Evolutionary conservation across 1,140 invertebrate species (phyloP).

Genomic region (Drosophila bocqueti): DNA sequence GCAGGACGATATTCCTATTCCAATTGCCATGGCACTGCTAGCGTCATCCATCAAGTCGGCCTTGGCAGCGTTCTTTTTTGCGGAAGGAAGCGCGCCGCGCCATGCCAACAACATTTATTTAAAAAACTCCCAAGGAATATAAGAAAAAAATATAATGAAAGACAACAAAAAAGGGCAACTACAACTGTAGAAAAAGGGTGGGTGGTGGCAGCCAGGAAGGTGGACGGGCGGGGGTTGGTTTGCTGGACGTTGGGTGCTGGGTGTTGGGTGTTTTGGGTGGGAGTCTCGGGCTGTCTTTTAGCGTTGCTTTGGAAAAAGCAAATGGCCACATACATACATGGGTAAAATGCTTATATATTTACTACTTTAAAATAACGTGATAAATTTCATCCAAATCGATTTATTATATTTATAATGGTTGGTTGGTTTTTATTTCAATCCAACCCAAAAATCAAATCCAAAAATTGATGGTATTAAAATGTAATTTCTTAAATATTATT

Average conservation of each 20-base stretch:
- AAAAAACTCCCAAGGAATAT: constrained; percentile 39
- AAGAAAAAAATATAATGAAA: constrained; percentile 41
- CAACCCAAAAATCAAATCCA: no score
- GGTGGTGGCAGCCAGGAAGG: constrained; percentile 13
- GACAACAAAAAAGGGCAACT: constrained; percentile 67
- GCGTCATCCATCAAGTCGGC: constrained; percentile 56
- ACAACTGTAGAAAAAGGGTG: constrained; percentile 26
- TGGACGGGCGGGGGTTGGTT: not conserved
- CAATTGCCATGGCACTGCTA: constrained; percentile 50
- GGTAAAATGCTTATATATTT: not conserved
- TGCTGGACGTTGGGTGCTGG: constrained; percentile 6
- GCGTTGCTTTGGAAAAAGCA: constrained; percentile 33
- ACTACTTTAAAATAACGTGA: no score
- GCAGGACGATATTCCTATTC: constrained; percentile 37
- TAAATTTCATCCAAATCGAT: no score
- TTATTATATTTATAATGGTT: no score
- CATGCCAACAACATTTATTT: constrained; percentile 63
- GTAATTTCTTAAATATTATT: no score
- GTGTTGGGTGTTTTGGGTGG: constrained; percentile 6
- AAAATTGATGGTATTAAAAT: no score
- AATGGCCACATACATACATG: constrained; percentile 3
- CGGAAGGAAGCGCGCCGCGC: constrained; percentile 63
- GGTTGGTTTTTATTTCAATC: no score
- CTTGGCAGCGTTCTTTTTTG: constrained; percentile 28
- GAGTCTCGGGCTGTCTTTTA: not conserved